phyloP scores from a whole-genome alignment of 1,140 invertebrate species.

The Drosophila funebris region DNA sequence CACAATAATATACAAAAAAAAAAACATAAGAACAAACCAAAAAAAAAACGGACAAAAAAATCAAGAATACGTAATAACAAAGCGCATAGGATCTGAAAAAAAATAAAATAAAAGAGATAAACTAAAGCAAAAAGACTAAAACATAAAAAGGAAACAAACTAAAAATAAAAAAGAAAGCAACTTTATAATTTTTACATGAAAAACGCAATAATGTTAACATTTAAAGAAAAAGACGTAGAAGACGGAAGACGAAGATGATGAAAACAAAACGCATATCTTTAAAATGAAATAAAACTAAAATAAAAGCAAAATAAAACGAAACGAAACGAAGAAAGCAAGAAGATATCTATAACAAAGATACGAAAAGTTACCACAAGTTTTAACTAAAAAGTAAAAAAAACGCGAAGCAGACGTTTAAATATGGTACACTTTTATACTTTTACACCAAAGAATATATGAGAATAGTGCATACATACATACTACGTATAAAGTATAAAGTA shows the following conservation, averaged over 20 bases:
- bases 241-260: constrained; percentile 38
- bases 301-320: constrained; percentile 11
- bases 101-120: constrained; percentile 46
- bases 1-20: constrained; percentile 79
- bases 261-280: constrained; percentile 78
- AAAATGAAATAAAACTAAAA: constrained; percentile 49
- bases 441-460: constrained; percentile 65
- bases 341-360: constrained; percentile 22
- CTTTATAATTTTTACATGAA: constrained; percentile 78
- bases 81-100: constrained; percentile 33
- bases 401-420: constrained; percentile 37
- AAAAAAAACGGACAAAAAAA: constrained; percentile 29
- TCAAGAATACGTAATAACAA: constrained; percentile 64
- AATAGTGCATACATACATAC: constrained; percentile 31
- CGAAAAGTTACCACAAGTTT: constrained; percentile 73
- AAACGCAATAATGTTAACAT: constrained; percentile 80
- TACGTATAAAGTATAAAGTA: constrained; percentile 23
- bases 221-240: constrained; percentile 46
- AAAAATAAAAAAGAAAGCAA: constrained; percentile 52
- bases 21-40: constrained; percentile 33
- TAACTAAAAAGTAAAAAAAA: constrained; percentile 55
- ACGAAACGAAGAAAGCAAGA: constrained; percentile 23
- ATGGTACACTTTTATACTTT: constrained; percentile 83
- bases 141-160: constrained; percentile 15
- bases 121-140: constrained; percentile 70